Conservation (phyloP, 1,140 invertebrate genomes). For the Limonius californicus region DNA sequence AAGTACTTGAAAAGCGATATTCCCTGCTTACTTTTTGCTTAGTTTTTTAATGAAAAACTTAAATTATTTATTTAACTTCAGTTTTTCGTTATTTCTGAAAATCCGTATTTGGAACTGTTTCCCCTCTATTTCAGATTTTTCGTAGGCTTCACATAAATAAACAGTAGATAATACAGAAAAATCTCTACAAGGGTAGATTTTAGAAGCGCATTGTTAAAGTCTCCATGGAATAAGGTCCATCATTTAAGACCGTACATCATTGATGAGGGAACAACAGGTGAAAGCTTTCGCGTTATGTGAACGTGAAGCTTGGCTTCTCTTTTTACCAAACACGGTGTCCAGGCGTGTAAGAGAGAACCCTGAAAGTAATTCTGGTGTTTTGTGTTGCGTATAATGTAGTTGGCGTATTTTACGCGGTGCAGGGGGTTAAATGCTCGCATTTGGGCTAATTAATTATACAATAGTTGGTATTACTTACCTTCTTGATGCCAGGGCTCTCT, state of each 20-base stretch:
- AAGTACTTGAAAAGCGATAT: no score
- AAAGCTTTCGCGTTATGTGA: slow-evolving; percentile 23
- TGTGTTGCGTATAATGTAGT: background rate
- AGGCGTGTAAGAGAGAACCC: background rate
- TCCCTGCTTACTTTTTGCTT: no score
- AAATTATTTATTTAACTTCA: no score
- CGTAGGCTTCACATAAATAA: background rate
- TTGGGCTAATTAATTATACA: slow-evolving; percentile 42
- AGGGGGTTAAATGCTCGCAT: slow-evolving; percentile 40
- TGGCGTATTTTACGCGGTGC: background rate
- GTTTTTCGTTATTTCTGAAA: no score
- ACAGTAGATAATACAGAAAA: background rate
- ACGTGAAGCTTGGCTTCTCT: slow-evolving; percentile 16
- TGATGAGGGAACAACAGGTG: slow-evolving; percentile 33
- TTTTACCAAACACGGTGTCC: background rate
- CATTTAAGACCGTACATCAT: slow-evolving; percentile 36
- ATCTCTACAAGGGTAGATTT: background rate
- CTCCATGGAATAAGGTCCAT: slow-evolving; percentile 33
- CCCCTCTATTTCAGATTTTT: no score
- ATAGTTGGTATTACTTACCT: slow-evolving; percentile 43
- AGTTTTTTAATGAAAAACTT: no score
- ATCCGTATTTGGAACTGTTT: no score
- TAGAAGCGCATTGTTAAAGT: slow-evolving; percentile 7
- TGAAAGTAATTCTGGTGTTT: slow-evolving; percentile 2
- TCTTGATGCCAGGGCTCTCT: slow-evolving; percentile 47